A percentile compares a stretch with the other conserved stretches of the same genome.
Conservation (phyloP, 1,140 invertebrate species). For the Pogonognathellus flavescens region DNA sequence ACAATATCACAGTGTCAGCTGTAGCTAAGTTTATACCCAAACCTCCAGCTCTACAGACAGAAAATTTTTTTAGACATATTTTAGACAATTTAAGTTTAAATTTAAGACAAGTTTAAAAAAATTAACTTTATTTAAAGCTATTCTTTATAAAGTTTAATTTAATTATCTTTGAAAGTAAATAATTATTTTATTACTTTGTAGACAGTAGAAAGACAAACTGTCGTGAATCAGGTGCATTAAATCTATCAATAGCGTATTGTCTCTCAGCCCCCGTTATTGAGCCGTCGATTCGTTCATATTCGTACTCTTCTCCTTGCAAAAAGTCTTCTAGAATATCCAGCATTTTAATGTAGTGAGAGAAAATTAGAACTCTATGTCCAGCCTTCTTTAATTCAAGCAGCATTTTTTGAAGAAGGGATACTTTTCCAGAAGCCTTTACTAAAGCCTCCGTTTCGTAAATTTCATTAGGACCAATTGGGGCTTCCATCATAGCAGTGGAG, state of each 20-base stretch:
- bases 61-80: too few relatives aligned
- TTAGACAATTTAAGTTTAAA: too few relatives aligned
- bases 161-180: too few relatives aligned
- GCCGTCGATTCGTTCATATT: slow-evolving; percentile 99
- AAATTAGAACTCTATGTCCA: slow-evolving; percentile 97
- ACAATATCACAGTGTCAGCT: slow-evolving; percentile 98
- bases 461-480: slow-evolving; percentile 89
- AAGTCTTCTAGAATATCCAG: slow-evolving; percentile 99
- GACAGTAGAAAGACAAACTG: slow-evolving; percentile 98
- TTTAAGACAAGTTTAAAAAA: too few relatives aligned
- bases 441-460: slow-evolving; percentile 87
- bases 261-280: slow-evolving; percentile 93
- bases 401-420: slow-evolving; percentile 96
- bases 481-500: slow-evolving; percentile 93
- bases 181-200: slow-evolving; percentile 76
- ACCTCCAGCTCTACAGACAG: too few relatives aligned
- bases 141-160: too few relatives aligned
- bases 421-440: slow-evolving; percentile 96
- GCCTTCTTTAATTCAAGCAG: slow-evolving; percentile 88
- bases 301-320: slow-evolving; percentile 95
- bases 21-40: slow-evolving; percentile 97
- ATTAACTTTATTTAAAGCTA: too few relatives aligned
- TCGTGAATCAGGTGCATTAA: slow-evolving; percentile 80
- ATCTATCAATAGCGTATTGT: slow-evolving; percentile 98
- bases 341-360: slow-evolving; percentile 99